phyloP scores from a whole-genome alignment of 2,113 vertebrate genomes.

The Sceloporus tristichus region DNA sequence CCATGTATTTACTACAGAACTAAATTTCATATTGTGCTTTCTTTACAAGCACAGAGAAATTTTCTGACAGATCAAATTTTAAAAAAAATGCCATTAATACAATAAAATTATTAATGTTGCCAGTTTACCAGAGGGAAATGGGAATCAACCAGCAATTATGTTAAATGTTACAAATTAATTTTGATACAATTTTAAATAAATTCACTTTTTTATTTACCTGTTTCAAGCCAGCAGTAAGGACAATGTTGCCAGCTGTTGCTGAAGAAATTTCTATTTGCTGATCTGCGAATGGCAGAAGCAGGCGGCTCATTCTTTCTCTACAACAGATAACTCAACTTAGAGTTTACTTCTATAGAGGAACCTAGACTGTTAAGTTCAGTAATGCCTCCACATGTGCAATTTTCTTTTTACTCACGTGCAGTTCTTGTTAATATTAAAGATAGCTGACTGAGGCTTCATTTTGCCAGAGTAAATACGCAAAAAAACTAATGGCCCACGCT shows the following conservation, averaged over 20 bases:
- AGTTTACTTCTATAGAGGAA: slow-evolving; percentile 15
- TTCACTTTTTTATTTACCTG: slow-evolving; percentile 80
- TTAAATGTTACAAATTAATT: not conserved
- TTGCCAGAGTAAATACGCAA: slow-evolving; percentile 93
- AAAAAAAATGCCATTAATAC: not conserved
- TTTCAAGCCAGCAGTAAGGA: slow-evolving; percentile 93
- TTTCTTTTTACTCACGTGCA: slow-evolving; percentile 82
- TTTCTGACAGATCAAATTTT: not conserved
- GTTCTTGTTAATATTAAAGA: slow-evolving; percentile 93
- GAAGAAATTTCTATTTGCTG: slow-evolving; percentile 94
- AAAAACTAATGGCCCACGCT: slow-evolving; percentile 94
- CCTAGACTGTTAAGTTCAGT: not conserved
- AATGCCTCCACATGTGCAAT: too few species aligned
- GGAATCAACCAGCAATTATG: not conserved
- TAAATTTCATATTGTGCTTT: not conserved
- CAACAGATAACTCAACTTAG: slow-evolving; percentile 56
- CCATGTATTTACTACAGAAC: not conserved
- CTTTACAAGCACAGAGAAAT: not conserved
- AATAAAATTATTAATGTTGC: not conserved
- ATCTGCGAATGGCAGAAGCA: slow-evolving; percentile 96
- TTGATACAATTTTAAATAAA: not conserved
- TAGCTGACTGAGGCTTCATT: slow-evolving; percentile 88
- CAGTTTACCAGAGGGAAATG: not conserved
- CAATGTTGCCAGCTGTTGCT: slow-evolving; percentile 93
- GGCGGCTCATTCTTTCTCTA: slow-evolving; percentile 94